These are phyloP conservation scores for Lochmaea capreae DNA, from an alignment of 2,888 invertebrate species.

Conservation along the genomic window DNA sequence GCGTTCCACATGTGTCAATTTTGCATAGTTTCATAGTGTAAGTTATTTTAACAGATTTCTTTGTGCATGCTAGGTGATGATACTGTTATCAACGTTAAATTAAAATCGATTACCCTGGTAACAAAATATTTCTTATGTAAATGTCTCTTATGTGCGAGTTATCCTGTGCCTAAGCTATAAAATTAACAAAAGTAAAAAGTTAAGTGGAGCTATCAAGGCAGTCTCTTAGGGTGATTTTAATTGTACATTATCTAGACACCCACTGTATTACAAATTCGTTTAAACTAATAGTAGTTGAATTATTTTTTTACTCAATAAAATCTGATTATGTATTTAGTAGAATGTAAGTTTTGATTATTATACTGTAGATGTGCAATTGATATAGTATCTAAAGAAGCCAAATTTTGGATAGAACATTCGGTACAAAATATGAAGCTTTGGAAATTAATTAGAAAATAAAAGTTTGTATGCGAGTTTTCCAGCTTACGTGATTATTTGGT, in stretches of 20 bases:
- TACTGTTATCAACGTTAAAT: no score
- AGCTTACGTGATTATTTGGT: no score
- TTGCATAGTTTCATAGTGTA: no score
- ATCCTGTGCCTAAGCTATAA: no score
- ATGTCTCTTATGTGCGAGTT: no score
- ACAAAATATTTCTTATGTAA: no score
- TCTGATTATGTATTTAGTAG: constrained; percentile 43
- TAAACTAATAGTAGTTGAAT: constrained; percentile 24
- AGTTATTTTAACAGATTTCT: no score
- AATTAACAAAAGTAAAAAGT: background rate
- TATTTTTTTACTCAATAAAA: constrained; percentile 26
- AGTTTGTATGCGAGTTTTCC: background rate
- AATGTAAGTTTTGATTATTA: constrained; percentile 46
- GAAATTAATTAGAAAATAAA: background rate
- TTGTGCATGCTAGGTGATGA: no score
- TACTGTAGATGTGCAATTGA: constrained; percentile 48
- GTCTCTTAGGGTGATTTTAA: background rate
- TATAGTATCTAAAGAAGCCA: constrained; percentile 18
- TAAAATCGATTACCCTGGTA: no score
- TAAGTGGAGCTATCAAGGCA: background rate
- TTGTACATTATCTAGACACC: constrained; percentile 3
- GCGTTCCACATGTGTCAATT: no score
- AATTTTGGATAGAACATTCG: background rate
- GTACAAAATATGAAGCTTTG: background rate
- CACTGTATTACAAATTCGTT: constrained; percentile 15